Evolutionary conservation across 2,113 vertebrate genomes (phyloP), one percentile per base, ranked within the genome.

Genomic region (Crocuta crocuta): DNA sequence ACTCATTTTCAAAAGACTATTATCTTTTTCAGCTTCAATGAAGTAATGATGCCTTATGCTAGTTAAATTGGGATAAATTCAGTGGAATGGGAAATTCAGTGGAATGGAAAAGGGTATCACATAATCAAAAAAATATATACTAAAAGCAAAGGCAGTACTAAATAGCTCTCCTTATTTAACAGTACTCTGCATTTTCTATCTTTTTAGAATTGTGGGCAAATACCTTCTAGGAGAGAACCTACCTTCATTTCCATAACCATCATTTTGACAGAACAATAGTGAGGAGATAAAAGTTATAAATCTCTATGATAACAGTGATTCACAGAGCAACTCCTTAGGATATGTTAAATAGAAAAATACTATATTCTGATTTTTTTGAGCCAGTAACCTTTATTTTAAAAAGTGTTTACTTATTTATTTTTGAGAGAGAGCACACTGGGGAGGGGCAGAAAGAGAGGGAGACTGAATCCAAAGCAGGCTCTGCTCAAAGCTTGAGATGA

Each of bases 341-440:
- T 87, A 71, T n/a, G 73, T 92, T n/a, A 92, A 87, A 73, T 23
- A 73, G 15, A 81, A 94, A 94, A 66, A 88, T 63, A 45, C 17
- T 58, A 66, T 48, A 45, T 53, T 91, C 17, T 63, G 73, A 61
- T 63, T 91, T 79, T 86, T 0, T 19, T 78, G 55, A 78, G 45
- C 39, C 55, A 78, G 71, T 48, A 89, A 76, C 9, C 55, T 58
- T 15, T 24, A 83, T 33, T 43, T 55, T 73, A 63, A 50, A 94
- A 50, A 50, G 13, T 2, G 50, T 50, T 50, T 58, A 21, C 21
- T 53, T 53, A 53, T 53, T 58, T 58, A 58, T 58, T 58, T 58
- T 58, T 58, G 21, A 61, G 21, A 61, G 58, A 61, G 58, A 61
- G 21, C 58, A 61, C 58, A 61, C 21, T 8, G 58, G 21, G 21